Evolutionary conservation across 2,797 vertebrate species (phyloP), one percentile per base, ranked within the genome.

Genomic region (Gadopsis marmoratus): DNA sequence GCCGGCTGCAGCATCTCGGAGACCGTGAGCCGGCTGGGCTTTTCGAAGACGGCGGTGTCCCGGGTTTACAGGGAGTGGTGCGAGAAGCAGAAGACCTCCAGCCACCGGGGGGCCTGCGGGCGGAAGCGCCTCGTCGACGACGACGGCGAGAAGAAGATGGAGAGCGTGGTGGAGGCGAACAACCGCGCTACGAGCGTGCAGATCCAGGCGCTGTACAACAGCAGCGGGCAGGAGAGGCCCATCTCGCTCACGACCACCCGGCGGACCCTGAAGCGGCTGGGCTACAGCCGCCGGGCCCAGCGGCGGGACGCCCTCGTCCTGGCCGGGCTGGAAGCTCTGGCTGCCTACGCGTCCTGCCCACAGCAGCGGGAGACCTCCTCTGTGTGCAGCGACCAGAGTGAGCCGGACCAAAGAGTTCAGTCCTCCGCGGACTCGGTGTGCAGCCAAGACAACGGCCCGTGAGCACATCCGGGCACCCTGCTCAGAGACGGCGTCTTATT

Each of bases 31-130:
- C 67, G 54, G 12, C 4, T 90, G 55, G 84, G 83, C 0, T 84
- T 89, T 7, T 89, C 83, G 2, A 79, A 68, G 70, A 90, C 86
- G 0, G 71, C 78, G 0, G 86, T 90, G 58, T 83, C 82, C 1
- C 76, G 86, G 0, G 86, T 87, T 2, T 87, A 88, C 79, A 47
- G 85, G 69, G 89, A 89, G 6, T 89, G 87, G 87, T 74, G 77
- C 4, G 68, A 71, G 17, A 75, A 73, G 64, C 56, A 81, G 71
- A 90, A 87, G 4, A 90, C 83, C 23, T 78, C 70, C 39, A 89
- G 85, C 7, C 65, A 86, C 17, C 81, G 85, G 37, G 61, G 70
- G 0, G 63, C 74, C 23, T 76, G 85, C 2, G 79, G 87, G 53
- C 80, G 85, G 5, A 87, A 84, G 31, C 85, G 81, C 4, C 83